phyloP scores from a whole-genome alignment of 2,888 invertebrate species.

The Nasonovia ribisnigri region DNA sequence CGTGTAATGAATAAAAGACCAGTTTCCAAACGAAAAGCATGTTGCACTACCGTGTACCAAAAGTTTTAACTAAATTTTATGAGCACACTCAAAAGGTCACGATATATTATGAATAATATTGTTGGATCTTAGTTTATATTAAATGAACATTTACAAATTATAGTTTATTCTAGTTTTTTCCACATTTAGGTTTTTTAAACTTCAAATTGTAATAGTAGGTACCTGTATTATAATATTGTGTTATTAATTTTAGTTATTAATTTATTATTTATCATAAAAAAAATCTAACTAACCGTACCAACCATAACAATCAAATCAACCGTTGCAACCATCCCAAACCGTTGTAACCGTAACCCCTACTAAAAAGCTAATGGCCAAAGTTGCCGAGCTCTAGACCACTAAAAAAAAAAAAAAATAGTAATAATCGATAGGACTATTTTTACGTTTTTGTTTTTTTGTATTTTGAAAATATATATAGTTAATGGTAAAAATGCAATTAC shows the following conservation, averaged over 20 bases:
- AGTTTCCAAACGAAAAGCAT: background rate
- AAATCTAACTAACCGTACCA: too few relatives aligned
- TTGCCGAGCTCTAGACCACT: too few relatives aligned
- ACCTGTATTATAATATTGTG: background rate
- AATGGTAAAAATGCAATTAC: background rate
- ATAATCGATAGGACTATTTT: too few relatives aligned
- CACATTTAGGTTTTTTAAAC: background rate
- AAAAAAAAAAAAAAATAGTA: too few relatives aligned
- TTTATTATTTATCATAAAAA: background rate
- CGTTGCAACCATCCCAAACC: too few relatives aligned
- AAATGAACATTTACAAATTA: slow-evolving; percentile 23
- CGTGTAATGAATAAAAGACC: slow-evolving; percentile 32
- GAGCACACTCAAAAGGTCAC: background rate
- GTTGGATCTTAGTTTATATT: background rate
- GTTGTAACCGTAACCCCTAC: too few relatives aligned
- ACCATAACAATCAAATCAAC: too few relatives aligned
- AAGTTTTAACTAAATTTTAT: slow-evolving; percentile 50
- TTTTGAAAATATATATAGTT: background rate
- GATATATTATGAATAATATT: background rate
- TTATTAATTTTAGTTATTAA: background rate
- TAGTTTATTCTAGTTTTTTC: background rate
- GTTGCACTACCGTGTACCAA: background rate
- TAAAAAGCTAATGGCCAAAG: too few relatives aligned
- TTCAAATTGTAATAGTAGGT: background rate
- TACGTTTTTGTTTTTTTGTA: background rate